Conservation (phyloP, 2,888 invertebrate genomes). For the Osedax frankpressi region DNA sequence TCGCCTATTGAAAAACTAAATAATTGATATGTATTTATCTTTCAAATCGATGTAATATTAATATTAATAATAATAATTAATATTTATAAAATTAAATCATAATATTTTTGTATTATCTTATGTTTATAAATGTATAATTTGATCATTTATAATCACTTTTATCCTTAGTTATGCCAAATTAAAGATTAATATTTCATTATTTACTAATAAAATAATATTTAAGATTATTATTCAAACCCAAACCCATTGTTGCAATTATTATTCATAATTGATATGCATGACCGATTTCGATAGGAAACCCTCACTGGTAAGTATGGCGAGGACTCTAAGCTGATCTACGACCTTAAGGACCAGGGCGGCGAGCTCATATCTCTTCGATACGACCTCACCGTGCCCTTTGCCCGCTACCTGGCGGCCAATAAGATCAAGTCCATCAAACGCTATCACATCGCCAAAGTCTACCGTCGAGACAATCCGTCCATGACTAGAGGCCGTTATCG, state of each 20-base stretch:
- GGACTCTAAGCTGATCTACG: constrained; percentile 95
- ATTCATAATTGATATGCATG: no score
- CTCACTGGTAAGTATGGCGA: constrained; percentile 98
- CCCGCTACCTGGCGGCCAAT: constrained; percentile 92
- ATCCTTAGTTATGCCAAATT: no score
- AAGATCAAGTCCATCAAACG: constrained; percentile 84
- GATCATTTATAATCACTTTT: no score
- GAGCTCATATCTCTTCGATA: constrained; percentile 89
- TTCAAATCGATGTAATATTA: no score
- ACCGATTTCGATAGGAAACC: constrained; percentile 69
- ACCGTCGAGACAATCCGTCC: constrained; percentile 89
- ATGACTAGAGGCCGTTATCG: constrained; percentile 88
- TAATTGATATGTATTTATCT: no score
- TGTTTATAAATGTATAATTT: no score
- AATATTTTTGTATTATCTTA: no score
- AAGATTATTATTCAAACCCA: not conserved
- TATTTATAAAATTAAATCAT: no score
- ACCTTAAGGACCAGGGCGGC: constrained; percentile 94
- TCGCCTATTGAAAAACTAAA: no score
- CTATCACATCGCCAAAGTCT: constrained; percentile 97
- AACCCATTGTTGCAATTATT: no score
- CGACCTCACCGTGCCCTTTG: constrained; percentile 90
- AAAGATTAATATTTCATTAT: no score
- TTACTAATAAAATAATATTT: constrained; percentile 4
- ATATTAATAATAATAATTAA: no score